Percentiles rank a stretch among this genome's conserved stretches.
Conservation (phyloP, 2,888 invertebrate genomes). For the Lepidocyrtinus sp. region DNA sequence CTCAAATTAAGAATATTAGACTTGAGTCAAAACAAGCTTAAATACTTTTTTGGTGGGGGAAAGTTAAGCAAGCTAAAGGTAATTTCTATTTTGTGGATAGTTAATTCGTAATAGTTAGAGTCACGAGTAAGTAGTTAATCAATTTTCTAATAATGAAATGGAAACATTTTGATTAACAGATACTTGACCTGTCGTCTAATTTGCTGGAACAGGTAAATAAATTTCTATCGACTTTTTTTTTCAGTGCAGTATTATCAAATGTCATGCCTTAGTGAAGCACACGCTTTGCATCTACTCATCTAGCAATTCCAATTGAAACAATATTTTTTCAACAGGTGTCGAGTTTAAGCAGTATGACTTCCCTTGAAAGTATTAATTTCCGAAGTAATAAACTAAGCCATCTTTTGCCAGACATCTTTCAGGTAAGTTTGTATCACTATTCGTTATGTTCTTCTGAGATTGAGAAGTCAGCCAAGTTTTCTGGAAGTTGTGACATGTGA, state of each 20-base stretch:
- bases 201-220: slow-evolving; percentile 63
- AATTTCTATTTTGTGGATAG: no score
- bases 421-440: slow-evolving; percentile 64
- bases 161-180: no score
- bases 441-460: no score
- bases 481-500: no score
- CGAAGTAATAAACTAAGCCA: slow-evolving; percentile 68
- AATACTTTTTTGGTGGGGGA: slow-evolving; percentile 66
- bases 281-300: no score
- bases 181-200: slow-evolving; percentile 69
- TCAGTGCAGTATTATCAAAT: no score
- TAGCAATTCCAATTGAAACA: no score
- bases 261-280: no score
- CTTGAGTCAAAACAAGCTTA: slow-evolving; percentile 68
- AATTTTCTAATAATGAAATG: no score
- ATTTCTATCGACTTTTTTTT: neutral
- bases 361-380: slow-evolving; percentile 69
- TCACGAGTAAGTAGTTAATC: no score
- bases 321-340: slow-evolving; percentile 53
- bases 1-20: slow-evolving; percentile 66
- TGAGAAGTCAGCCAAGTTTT: no score
- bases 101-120: no score
- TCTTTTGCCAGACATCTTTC: slow-evolving; percentile 67
- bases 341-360: slow-evolving; percentile 57
- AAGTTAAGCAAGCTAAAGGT: slow-evolving; percentile 61